Base-by-base conservation (phyloP, 2,888 invertebrate species). In the Polymixis flavicincta region DNA sequence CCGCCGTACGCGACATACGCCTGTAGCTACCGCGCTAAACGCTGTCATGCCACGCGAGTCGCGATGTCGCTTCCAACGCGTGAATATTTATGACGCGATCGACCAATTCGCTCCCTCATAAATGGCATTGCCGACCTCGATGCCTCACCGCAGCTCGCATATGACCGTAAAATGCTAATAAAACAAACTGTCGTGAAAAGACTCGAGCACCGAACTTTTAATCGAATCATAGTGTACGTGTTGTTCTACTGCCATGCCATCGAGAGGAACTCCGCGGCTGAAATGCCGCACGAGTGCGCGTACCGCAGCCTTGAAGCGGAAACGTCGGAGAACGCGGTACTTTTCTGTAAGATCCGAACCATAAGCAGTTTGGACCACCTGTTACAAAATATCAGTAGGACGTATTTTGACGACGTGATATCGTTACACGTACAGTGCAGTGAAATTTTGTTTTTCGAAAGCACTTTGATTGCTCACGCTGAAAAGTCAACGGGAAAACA, bases 401-500 rank as follows among this genome's bases (percentile, higher is more conserved):
- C 97, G 64, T 97, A 98, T 92, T 94, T 93, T 81, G 97, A 97
- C 84, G 98, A 98, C 90, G 97, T 97, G 87, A 97, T 98, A 87
- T 97, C 97, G 25, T 94, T 98, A 86, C 97, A 97, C 88, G 96
- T 98, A 83, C 97, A 98, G 94, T 98, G 98, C 95, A 98, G 97
- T 95, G 98, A 98, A 91, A 97, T 97, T 84, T 94, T 98, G 84
- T 98, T 98, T 94, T 98, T 97, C 91, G 98, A 98, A 93, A 98
- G 98, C 90, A 97, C 97, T 69, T 93, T 98, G 79, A 97, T 97
- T 79, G 95, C 97, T 78, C 96, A 95, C 54, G 91, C 93, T 60
- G 93, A 96, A 74, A 93, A 95, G 88, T 72, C 92, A 74, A 71
- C 95, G 72, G 94, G 93, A 45, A 97, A 97, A 92, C 94, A 97